Base-by-base conservation (phyloP, 2,888 invertebrate species). In the Beris morrisii region DNA sequence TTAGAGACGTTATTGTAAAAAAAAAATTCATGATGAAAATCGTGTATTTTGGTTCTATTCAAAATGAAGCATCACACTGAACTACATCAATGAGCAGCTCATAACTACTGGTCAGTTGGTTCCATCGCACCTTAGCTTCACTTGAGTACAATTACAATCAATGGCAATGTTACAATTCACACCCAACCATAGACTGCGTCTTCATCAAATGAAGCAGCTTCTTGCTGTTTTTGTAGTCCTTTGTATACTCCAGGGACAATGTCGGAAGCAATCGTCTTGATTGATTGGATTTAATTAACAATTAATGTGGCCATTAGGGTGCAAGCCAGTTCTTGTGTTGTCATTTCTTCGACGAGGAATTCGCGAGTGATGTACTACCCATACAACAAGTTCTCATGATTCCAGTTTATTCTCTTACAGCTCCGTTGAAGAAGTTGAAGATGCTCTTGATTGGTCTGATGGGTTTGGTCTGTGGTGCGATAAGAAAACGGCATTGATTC, bases 261-360 rank as follows among this genome's bases (percentile, higher is more conserved):
- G 61, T 61, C 52, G 61, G 52, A 61, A 61, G 50, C 61, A 38
- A 50, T 61, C 61, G 52, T n/a, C 50, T 50, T 65, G 65, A 68
- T 68, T 68, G 68, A 68, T 68, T 68, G 68, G 65, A 68, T 68
- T 68, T 65, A 68, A 68, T 65, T 59, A 68, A 56, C 68, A 68
- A 68, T 68, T 68, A 68, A 68, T 61, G 65, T 68, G 59, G 55
- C 50, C 65, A 68, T 68, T 65, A 68, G 50, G 61, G 61, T 61
- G 61, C 61, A 61, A 61, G 52, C 61, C 61, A 61, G 50, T 61
- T 61, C 61, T 61, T 50, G 50, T 61, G 50, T 61, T 61, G 31
- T 52, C 30, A 53, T 53, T 53, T 53, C 38, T 38, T 32, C 38
- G 48, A 7, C 22, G 9, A 59, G 31, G 50, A 59, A 50, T 31